phyloP scores from a whole-genome alignment of 2,888 invertebrate genomes.

The Acholoe squamosa region DNA sequence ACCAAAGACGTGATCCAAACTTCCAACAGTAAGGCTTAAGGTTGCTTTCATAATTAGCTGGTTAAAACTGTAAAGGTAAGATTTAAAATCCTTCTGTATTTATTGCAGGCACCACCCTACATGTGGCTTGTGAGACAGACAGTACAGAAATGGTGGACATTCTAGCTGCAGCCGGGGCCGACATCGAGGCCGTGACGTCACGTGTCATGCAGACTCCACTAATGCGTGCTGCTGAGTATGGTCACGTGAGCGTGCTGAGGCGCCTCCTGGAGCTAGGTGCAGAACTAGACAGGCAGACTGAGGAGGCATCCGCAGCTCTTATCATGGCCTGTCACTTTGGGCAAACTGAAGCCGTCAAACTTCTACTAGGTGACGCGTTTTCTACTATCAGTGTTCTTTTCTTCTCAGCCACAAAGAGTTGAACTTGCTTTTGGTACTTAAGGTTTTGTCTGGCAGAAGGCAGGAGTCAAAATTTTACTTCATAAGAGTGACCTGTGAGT shows the following conservation, averaged over 20 bases:
- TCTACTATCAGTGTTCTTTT: no score
- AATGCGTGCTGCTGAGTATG: constrained; percentile 67
- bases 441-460: no score
- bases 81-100: no score
- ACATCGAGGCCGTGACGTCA: constrained; percentile 65
- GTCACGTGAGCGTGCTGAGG: constrained; percentile 63
- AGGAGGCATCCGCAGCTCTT: constrained; percentile 67
- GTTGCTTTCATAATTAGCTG: no score
- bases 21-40: no score
- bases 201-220: constrained; percentile 67
- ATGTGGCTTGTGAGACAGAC: constrained; percentile 63
- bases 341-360: constrained; percentile 56
- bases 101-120: constrained; percentile 67
- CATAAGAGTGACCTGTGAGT: no score
- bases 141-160: constrained; percentile 60
- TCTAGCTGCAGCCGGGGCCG: constrained; percentile 61
- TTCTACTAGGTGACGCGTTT: constrained; percentile 67
- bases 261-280: constrained; percentile 65
- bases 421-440: no score
- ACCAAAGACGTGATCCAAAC: no score
- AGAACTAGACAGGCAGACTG: constrained; percentile 67
- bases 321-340: constrained; percentile 69
- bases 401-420: no score
- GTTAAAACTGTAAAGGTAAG: no score
- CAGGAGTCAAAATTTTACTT: no score